These are phyloP conservation scores for Lasioglossum leucozonium DNA, from an alignment of 2,888 invertebrate genomes.

Conservation along the genomic window DNA sequence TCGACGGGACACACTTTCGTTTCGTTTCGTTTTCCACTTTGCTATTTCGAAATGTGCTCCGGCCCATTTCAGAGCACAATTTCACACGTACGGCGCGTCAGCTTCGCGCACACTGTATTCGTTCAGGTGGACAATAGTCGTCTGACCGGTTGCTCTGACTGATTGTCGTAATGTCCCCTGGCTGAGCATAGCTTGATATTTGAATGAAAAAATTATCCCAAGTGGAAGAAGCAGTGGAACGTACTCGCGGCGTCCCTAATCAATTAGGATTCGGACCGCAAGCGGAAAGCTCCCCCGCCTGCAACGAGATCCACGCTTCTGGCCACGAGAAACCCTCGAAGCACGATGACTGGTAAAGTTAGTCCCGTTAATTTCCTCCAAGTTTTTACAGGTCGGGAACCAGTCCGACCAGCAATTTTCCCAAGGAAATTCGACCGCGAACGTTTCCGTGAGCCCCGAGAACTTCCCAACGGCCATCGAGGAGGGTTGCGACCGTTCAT, in stretches of 20 bases:
- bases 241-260: not conserved
- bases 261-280: not conserved
- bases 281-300: not conserved
- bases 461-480: not conserved
- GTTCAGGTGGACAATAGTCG: no score
- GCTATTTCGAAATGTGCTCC: not conserved
- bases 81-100: not conserved
- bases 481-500: not conserved
- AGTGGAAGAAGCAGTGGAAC: not conserved
- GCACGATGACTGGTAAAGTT: constrained; percentile 5
- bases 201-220: not conserved
- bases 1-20: not conserved
- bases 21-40: not conserved
- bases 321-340: not conserved
- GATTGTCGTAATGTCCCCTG: no score
- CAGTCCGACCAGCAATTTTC: constrained; percentile 30
- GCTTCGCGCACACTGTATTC: not conserved
- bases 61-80: not conserved
- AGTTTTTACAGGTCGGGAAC: not conserved
- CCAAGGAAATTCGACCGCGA: constrained; percentile 29
- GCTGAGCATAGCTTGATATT: no score
- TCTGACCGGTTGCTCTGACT: no score
- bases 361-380: not conserved
- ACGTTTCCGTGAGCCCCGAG: not conserved
- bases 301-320: not conserved